These are phyloP conservation scores for Trichosurus vulpecula DNA, from an alignment of 2,797 vertebrate species.

Conservation along the genomic window DNA sequence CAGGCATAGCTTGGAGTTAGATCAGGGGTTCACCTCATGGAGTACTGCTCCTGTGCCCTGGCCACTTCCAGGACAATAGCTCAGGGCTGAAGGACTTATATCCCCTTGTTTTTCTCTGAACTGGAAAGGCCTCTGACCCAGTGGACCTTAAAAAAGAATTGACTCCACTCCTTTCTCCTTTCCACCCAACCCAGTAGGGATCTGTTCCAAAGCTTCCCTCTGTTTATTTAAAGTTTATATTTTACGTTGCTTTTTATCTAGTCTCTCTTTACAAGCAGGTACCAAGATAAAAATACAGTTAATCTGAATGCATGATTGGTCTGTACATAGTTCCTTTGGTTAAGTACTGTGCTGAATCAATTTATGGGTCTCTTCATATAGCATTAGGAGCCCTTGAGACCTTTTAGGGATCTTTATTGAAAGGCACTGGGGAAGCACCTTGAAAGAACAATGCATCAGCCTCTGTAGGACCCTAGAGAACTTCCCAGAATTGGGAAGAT, in stretches of 20 bases:
- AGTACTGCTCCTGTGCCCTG: not conserved
- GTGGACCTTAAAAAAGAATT: too few relatives aligned
- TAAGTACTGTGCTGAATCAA: not conserved
- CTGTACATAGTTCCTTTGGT: not conserved
- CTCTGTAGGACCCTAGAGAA: not conserved
- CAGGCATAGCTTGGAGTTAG: not conserved
- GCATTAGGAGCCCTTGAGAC: not conserved
- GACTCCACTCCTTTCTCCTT: not conserved
- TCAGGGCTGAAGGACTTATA: too few relatives aligned
- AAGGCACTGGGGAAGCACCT: not conserved
- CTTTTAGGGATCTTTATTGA: not conserved
- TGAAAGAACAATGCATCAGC: not conserved
- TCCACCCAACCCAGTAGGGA: not conserved
- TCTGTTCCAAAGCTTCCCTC: not conserved
- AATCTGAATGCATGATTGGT: not conserved
- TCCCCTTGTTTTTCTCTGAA: too few relatives aligned
- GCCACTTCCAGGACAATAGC: not conserved
- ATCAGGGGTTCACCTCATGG: not conserved
- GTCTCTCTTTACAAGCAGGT: not conserved
- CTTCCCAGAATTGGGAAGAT: not conserved
- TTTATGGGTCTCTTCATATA: not conserved
- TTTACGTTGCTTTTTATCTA: not conserved
- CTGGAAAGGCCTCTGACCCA: too few relatives aligned
- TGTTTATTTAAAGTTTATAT: not conserved
- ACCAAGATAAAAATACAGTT: not conserved